These are phyloP conservation scores for Hyposoter didymator DNA, from an alignment of 2,888 invertebrate species.

Conservation along the genomic window DNA sequence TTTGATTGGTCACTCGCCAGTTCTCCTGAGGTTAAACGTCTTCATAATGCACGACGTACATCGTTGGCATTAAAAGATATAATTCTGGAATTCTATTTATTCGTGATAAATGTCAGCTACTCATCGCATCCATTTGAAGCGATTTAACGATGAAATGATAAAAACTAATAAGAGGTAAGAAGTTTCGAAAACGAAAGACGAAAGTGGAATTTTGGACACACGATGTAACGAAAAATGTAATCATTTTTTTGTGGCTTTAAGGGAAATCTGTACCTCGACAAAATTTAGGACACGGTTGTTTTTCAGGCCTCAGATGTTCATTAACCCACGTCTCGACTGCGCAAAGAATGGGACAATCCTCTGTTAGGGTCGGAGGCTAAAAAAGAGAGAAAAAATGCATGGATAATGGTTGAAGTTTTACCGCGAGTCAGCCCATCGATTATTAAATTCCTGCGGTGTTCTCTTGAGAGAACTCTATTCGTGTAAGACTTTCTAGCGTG, in stretches of 20 bases:
- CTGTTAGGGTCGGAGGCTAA: slow-evolving; percentile 37
- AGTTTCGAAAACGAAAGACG: neutral
- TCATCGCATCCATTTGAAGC: neutral
- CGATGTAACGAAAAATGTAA: neutral
- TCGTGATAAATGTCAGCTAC: slow-evolving; percentile 14
- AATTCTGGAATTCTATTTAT: slow-evolving; percentile 8
- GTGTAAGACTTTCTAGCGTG: slow-evolving; percentile 63
- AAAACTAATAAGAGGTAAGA: neutral
- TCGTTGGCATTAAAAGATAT: neutral
- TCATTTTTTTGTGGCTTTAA: neutral
- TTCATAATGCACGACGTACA: neutral
- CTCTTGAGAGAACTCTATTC: slow-evolving; percentile 59
- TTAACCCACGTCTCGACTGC: neutral
- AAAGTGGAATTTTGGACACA: neutral
- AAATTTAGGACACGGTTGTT: neutral
- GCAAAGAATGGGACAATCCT: slow-evolving; percentile 29
- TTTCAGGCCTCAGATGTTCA: neutral
- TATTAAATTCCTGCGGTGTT: slow-evolving; percentile 68
- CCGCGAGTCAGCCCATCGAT: slow-evolving; percentile 59
- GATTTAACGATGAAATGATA: neutral
- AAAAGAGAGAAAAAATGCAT: slow-evolving; percentile 23
- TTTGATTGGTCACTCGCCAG: neutral
- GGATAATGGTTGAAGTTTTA: slow-evolving; percentile 49
- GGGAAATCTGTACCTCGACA: neutral
- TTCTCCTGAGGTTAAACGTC: neutral